A percentile compares a stretch with the other conserved stretches of the same genome.
These are phyloP conservation scores for Amphiprion clarkii DNA, from an alignment of 2,797 vertebrate species.

Conservation along the genomic window DNA sequence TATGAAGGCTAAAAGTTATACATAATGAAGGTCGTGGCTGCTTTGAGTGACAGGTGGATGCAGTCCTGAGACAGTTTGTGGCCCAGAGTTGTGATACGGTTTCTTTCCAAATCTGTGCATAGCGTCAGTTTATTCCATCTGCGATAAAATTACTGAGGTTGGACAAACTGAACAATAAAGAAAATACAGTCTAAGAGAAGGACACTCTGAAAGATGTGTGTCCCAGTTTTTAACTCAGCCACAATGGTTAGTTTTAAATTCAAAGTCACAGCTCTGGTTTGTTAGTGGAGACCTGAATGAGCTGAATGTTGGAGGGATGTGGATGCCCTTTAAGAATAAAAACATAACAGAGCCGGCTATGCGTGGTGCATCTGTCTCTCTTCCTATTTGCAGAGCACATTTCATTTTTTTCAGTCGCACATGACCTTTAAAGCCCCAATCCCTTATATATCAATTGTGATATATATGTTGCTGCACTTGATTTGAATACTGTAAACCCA, in stretches of 20 bases:
- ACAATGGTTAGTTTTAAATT: not conserved
- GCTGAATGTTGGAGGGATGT: slow-evolving; percentile 24
- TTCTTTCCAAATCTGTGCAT: not conserved
- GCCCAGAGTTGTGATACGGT: too few relatives aligned
- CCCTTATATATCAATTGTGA: slow-evolving; percentile 35
- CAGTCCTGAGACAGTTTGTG: too few relatives aligned
- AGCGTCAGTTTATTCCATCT: not conserved
- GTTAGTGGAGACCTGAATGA: slow-evolving; percentile 33
- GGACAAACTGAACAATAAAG: not conserved
- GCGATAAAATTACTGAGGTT: not conserved
- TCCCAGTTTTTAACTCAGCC: not conserved
- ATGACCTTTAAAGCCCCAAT: slow-evolving; percentile 57
- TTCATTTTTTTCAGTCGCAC: slow-evolving; percentile 42
- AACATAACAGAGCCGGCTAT: slow-evolving; percentile 1
- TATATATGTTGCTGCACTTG: slow-evolving; percentile 29
- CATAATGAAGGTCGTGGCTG: too few relatives aligned
- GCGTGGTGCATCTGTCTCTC: slow-evolving; percentile 19
- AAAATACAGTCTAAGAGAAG: not conserved
- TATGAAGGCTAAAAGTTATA: too few relatives aligned
- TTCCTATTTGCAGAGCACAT: slow-evolving; percentile 37
- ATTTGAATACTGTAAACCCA: slow-evolving; percentile 27
- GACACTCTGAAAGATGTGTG: not conserved
- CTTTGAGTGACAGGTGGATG: too few relatives aligned
- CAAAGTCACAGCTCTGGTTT: slow-evolving; percentile 13
- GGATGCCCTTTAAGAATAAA: slow-evolving; percentile 65